Base-by-base conservation (phyloP, 2,888 invertebrate genomes). In the Rhagium mordax region DNA sequence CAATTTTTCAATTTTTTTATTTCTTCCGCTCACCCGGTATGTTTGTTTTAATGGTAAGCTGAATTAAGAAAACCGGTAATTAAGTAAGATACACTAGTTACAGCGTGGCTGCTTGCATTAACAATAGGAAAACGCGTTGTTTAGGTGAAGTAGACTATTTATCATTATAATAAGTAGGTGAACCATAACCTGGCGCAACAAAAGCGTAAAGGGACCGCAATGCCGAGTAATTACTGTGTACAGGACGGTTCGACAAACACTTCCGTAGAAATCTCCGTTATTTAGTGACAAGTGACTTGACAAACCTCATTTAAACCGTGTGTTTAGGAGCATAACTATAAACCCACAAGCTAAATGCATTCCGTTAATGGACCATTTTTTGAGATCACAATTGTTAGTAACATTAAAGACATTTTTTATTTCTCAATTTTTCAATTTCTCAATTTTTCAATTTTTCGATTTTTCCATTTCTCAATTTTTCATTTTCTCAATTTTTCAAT, bases 101-200 rank as follows among this genome's bases (percentile, higher is more conserved):
- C 18, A 18, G 20, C 18, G 18, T 51, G 16, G 51, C 18, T 20
- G 51, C 51, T 16, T 51, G 18, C 51, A 51, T 51, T 51, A 51
- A 51, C 51, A 51, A 51, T 51, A 51, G 20, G 7, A 51, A 51
- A 20, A 51, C 16, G 18, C 51, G 51, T 51, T 51, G 18, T 51
- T 51, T 51, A 6, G 51, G 51, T 41, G 51, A 51, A 20, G 51
- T 51, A 51, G 51, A 51, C 20, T 16, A 51, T 16, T 51, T 51
- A 51, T 41, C 41, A 41, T 24, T 29, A 59, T 59, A 59, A 13
- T 66, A 53, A 61, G 61, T 70, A 29, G 66, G 62, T 41, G 20
- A 64, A 57, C 21, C n/a, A 74, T 49, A 21, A 20, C 24, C 41
- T 47, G 18, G 49, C 48, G 27, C 16, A 29, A 49, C 2, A 62